Evolutionary conservation across 1,140 invertebrate genomes (phyloP).

Genomic region (Eulimnadia texana): DNA sequence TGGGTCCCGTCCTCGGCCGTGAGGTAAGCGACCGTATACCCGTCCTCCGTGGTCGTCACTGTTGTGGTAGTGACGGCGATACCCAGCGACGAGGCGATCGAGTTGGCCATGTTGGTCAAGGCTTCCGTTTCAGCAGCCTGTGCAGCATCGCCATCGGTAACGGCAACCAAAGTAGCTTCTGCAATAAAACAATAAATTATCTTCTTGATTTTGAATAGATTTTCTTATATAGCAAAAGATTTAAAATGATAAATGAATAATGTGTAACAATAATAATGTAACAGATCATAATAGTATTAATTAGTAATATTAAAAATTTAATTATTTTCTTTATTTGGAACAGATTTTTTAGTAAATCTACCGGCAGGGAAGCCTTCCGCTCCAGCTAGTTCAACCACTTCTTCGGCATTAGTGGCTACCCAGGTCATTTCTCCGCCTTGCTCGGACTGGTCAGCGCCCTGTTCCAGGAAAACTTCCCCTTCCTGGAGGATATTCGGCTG

Average conservation of each 20-base stretch:
- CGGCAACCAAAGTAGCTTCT: conserved; percentile 7
- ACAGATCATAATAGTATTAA: not conserved
- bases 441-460: not conserved
- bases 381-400: conserved; percentile 2
- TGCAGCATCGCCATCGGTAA: conserved; percentile 19
- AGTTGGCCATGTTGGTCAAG: conserved; percentile 36
- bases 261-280: too few relatives aligned
- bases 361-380: not conserved
- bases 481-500: conserved; percentile 10
- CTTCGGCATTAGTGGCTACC: conserved; percentile 5
- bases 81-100: conserved; percentile 42
- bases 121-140: conserved; percentile 38
- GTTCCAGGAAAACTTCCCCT: not conserved
- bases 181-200: not conserved
- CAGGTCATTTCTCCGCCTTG: conserved; percentile 9
- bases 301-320: not conserved
- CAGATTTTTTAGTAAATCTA: not conserved
- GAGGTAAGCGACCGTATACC: conserved; percentile 6
- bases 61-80: conserved; percentile 26
- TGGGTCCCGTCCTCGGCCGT: conserved; percentile 9
- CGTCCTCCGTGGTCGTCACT: conserved; percentile 5
- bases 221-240: not conserved
- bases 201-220: too few relatives aligned
- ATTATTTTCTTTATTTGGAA: not conserved
- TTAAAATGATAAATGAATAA: not conserved